Base-by-base conservation (phyloP, 2,113 vertebrate genomes). In the Lagopus muta region DNA sequence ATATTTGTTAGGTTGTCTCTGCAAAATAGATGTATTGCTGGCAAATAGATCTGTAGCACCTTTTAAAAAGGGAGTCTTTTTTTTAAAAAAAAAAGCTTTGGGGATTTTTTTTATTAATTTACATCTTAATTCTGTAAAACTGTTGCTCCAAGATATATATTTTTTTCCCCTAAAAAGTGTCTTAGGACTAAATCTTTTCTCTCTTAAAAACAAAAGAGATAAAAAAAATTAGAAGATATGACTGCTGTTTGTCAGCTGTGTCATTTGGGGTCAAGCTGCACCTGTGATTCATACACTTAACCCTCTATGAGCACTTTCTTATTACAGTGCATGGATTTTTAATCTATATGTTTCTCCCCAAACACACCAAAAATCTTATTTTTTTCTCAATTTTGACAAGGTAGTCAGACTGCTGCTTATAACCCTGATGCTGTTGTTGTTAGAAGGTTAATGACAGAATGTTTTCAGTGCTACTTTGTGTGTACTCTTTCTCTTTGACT, bases 361-460 rank as follows among this genome's bases (percentile, higher is more conserved):
- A 4, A 22, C 7, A n/a, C 22, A 36, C 1, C 27, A 5, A 8
- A 72, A 88, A 75, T 13, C 32, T 42, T 58, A 40, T 2, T 60
- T 82, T 85, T 83, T 71, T 48, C 3, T 38, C 8, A 38, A 43
- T 54, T 88, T 70, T 61, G 14, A 72, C 2, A 3, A 60, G 38
- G 13, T 54, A 28, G 19, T 40, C 48, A 80, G 42, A 17, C 36
- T 54, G n/a, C 6, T 48, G 47, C 28, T 72, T 76, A 34, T 22
- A 2, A 1, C 48, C 27, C 25, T 0, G 0, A 5, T 76, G 22
- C 48, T 82, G 4, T 66, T 80, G 7, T 64, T 82, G 5, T 69
- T 79, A 71, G 7, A 72, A 36, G 28, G 19, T 79, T 30, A 86
- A 13, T 45, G 58, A 67, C 10, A 15, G 13, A 18, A 30, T 54